These are phyloP conservation scores for Hirudo medicinalis DNA, from an alignment of 1,140 invertebrate genomes.

Conservation along the genomic window DNA sequence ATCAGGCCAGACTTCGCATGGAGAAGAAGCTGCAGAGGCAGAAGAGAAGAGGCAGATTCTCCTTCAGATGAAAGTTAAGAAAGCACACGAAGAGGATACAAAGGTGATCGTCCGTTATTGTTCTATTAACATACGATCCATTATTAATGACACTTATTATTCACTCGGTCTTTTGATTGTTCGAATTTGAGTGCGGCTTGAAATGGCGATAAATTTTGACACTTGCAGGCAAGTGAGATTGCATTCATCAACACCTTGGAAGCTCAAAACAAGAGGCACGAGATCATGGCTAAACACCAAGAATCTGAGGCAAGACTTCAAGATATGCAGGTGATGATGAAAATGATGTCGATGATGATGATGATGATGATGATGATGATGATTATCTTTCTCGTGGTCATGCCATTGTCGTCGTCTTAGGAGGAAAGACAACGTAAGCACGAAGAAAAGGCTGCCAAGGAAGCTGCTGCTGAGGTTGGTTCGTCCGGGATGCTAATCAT, in stretches of 20 bases:
- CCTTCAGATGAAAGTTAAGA: slow-evolving; percentile 67
- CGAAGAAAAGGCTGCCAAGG: slow-evolving; percentile 85
- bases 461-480: slow-evolving; percentile 66
- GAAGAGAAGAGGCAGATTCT: slow-evolving; percentile 75
- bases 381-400: not conserved
- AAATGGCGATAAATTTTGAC: too few relatives aligned
- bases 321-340: slow-evolving; percentile 45
- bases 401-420: slow-evolving; percentile 29
- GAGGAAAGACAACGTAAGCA: slow-evolving; percentile 57
- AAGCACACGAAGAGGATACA: slow-evolving; percentile 92
- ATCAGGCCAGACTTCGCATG: slow-evolving; percentile 68
- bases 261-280: slow-evolving; percentile 81
- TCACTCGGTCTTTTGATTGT: too few relatives aligned
- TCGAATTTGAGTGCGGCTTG: too few relatives aligned
- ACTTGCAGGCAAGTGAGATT: slow-evolving; percentile 65
- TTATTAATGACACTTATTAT: too few relatives aligned
- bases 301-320: slow-evolving; percentile 70
- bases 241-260: slow-evolving; percentile 93
- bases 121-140: not conserved
- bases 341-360: not conserved
- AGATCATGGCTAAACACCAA: slow-evolving; percentile 47
- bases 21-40: slow-evolving; percentile 72
- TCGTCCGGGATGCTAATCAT: not conserved
- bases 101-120: slow-evolving; percentile 48
- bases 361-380: slow-evolving; percentile 8